These are phyloP conservation scores for Gasterosteus nipponicus DNA, from an alignment of 2,113 vertebrate genomes.

Conservation along the genomic window DNA sequence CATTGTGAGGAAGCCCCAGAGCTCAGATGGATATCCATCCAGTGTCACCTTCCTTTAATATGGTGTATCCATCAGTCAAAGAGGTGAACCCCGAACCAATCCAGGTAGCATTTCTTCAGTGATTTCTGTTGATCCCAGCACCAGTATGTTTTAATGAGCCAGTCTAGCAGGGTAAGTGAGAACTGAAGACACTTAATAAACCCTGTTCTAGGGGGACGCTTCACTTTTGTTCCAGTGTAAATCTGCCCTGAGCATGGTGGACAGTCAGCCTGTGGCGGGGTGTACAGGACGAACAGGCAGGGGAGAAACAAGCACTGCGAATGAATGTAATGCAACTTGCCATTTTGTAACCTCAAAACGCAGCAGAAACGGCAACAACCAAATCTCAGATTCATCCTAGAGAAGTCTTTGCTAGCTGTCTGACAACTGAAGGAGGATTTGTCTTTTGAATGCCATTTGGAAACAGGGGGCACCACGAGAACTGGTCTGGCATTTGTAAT, in stretches of 20 bases:
- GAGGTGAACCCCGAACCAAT: constrained; percentile 24
- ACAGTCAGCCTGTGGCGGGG: constrained; percentile 26
- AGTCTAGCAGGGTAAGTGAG: constrained; percentile 25
- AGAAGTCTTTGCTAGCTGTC: constrained; percentile 65
- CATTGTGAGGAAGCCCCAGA: constrained; percentile 6
- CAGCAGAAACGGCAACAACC: constrained; percentile 65
- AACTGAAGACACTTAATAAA: constrained; percentile 52
- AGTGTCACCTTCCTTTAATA: constrained; percentile 23
- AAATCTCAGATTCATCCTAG: constrained; percentile 65
- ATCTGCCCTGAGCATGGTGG: constrained; percentile 23
- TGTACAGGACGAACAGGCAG: constrained; percentile 10
- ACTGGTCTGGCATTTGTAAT: constrained; percentile 82
- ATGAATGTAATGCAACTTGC: constrained; percentile 83
- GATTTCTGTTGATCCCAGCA: constrained; percentile 48
- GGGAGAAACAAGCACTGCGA: constrained; percentile 61
- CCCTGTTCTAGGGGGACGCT: constrained; percentile 55
- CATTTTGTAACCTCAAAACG: constrained; percentile 78
- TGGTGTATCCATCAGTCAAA: constrained; percentile 21
- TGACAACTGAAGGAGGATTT: constrained; percentile 61
- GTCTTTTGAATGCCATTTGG: constrained; percentile 69
- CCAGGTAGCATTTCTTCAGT: constrained; percentile 55
- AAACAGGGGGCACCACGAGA: constrained; percentile 67
- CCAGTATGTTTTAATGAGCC: constrained; percentile 31
- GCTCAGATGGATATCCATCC: constrained; percentile 20
- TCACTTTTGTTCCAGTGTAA: constrained; percentile 55